Base-by-base conservation (phyloP, 2,797 vertebrate genomes). In the Triplophysa yarkandensis region DNA sequence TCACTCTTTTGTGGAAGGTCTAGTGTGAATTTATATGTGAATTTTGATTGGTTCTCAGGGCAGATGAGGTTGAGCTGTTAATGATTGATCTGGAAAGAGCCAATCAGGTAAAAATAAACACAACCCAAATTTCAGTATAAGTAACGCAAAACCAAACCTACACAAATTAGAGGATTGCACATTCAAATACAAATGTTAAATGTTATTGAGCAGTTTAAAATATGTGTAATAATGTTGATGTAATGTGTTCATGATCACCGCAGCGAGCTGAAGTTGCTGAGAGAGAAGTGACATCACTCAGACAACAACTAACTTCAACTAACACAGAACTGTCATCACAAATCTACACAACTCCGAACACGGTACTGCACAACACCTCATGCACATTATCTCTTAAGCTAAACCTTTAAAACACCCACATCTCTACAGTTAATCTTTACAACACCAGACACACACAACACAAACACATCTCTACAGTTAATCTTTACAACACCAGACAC, bases 71-170 rank as follows among this genome's bases (percentile, higher is more conserved):
- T 69, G 98, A 99, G 89, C 97, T 99, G 94, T 95, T 98, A 91
- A 98, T 98, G 97, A 98, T 95, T 36, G 98, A 99, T 87, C 93
- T 99, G 80, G 98, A 99, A 89, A 93, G 98, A 93, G 98, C 96
- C 61, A 99, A 98, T 91, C 98, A 99, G 96, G 97, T 99, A 93
- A 74, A 34, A n/a, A n/a, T n/a, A n/a, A n/a, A n/a, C n/a, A n/a
- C n/a, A n/a, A n/a, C n/a, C n/a, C n/a, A n/a, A n/a, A n/a, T n/a
- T n/a, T n/a, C n/a, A n/a, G n/a, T n/a, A n/a, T n/a, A n/a, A n/a
- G n/a, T n/a, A n/a, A n/a, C n/a, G n/a, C n/a, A n/a, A n/a, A n/a
- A n/a, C n/a, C n/a, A n/a, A n/a, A n/a, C n/a, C n/a, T n/a, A n/a
- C n/a, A n/a, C n/a, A n/a, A n/a, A n/a, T n/a, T n/a, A n/a, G n/a